Evolutionary conservation across 2,113 vertebrate species (phyloP), one percentile per base, ranked within the genome.

Genomic region (Brachyistius frenatus): DNA sequence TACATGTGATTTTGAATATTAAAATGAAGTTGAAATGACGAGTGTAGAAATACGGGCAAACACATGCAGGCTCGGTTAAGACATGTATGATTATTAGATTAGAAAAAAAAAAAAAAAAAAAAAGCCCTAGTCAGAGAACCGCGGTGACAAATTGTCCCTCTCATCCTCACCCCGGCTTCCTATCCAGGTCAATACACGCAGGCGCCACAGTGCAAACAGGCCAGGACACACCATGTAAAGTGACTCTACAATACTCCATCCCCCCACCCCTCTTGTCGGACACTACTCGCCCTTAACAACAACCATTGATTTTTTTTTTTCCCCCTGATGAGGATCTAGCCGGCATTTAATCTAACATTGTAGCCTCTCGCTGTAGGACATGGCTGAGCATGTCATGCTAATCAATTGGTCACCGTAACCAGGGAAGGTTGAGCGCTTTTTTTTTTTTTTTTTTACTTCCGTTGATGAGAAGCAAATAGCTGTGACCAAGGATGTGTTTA

Each of bases 311-410:
- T 98, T 98, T 96, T 77, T 65, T 49, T 69, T 96, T 97, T 96
- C 10, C 10, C 35, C 84, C 96, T 95, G 94, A 96, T 96, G 96
- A 96, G 96, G 96, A 96, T 94, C 95, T 95, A 94, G 96, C 94
- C 95, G 92, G 96, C 96, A 93, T 97, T 98, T 99, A 98, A 99
- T 97, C 97, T 96, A 96, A 97, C 96, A 96, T 93, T 95, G 95
- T 96, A 95, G 96, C 95, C 96, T 95, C 86, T 74, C 92, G 94
- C 93, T 96, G 96, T 96, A 95, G 94, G 95, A 97, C 97, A 97
- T 90, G 94, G 95, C 94, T 95, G 94, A 94, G 94, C 94, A 78
- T 90, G 96, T 96, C 96, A 95, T 95, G 95, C 93, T 96, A 96
- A 99, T 98, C 96, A 96, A 99, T 98, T 95, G 79, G 80, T 96